Evolutionary conservation across 1,140 invertebrate species (phyloP), one percentile per base, ranked within the genome.

Genomic region (Batillaria attramentaria): DNA sequence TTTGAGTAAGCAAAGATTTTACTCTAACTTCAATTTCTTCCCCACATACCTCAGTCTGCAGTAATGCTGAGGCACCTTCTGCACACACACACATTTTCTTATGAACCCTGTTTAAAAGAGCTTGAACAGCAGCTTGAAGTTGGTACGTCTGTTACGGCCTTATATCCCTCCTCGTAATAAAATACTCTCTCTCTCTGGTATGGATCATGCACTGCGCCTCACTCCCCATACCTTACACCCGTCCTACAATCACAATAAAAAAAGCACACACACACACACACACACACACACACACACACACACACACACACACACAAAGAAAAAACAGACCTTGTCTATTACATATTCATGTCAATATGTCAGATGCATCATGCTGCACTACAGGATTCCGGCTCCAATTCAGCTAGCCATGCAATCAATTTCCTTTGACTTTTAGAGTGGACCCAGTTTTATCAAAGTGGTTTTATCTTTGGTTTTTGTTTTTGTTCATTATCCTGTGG

Each of bases 271-370:
- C 62, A 66, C 62, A 66, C 62, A 66, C 62, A 66, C 62, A 66
- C 62, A 66, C 62, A 66, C 62, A 66, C 62, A 66, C 62, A 66
- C 62, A 66, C 62, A 65, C 62, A 65, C 62, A 65, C 62, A 65
- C 62, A 66, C 62, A 66, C 62, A 66, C 62, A 66, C 62, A 66
- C 62, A 66, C 28, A 33, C 5, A 8, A 66, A 18, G 6, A 28
- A 66, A 31, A 8, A 66, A 4, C 62, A 65, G 16, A 65, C 13
- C 33, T 33, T 5, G 16, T 66, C 20, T 8, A 8, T 66, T 28
- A 66, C n/a, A 28, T 28, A 20, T 33, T n/a, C n/a, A n/a, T n/a
- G n/a, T n/a, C n/a, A n/a, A n/a, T n/a, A n/a, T n/a, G n/a, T n/a
- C n/a, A n/a, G n/a, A n/a, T n/a, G n/a, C n/a, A n/a, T n/a, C n/a